Base-by-base conservation (phyloP, 2,113 vertebrate genomes). In the Redunca redunca region DNA sequence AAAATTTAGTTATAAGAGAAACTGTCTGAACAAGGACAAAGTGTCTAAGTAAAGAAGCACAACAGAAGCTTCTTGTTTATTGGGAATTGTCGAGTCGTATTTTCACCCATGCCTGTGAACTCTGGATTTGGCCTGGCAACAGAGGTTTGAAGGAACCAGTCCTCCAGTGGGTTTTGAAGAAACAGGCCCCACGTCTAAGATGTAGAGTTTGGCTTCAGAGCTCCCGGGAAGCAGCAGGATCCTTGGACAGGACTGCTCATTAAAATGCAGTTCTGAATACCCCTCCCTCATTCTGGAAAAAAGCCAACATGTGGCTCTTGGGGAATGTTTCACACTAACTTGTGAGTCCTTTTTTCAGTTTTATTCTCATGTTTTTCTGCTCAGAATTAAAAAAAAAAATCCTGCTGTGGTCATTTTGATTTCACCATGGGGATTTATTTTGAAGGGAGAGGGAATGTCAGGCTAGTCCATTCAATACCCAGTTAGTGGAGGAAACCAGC, bases 261-360 rank as follows among this genome's bases (percentile, higher is more conserved):
- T 78, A 81, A 74, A 93, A 88, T 28, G 23, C 52, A 21, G 30
- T 64, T 82, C 30, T 3, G 1, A 62, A 21, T 26, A 50, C 7
- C 7, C 74, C 13, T 94, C 26, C 36, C 53, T 85, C 62, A 62
- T 81, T 94, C 86, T 81, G 53, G 46, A 94, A 55, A 96, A 92
- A 62, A 91, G 36, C 40, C 57, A n/a, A 91, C 36, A 95, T 85
- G 62, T 96, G 62, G 62, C 19, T 96, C 46, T 57, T 10, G 23
- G 86, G 55, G 8, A 95, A 81, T 30, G 62, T 80, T 94, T 96
- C 64, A 88, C 16, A 60, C 43, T 9, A 46, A 90, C 23, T 3
- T 33, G 17, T 28, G 64, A 83, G 83, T 53, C 83, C 1, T 11
- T 43, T 43, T 55, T 50, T 50, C 26, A 17, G 53, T 19, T 23